Base-by-base conservation (phyloP, 2,797 vertebrate species). In the Notolabrus celidotus region DNA sequence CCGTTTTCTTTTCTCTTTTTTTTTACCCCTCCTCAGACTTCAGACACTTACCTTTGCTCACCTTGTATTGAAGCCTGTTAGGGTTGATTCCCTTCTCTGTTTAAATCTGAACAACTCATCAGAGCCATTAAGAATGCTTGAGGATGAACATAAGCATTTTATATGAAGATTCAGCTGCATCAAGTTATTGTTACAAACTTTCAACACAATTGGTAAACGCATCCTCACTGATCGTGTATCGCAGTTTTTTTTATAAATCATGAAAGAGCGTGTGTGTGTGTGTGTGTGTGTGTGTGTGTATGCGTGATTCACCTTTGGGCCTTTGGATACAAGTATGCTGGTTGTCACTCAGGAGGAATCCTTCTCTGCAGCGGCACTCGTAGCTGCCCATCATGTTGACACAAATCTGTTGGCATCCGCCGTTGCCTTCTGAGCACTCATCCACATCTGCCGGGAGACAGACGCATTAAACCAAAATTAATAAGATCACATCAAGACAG, bases 361-460 rank as follows among this genome's bases (percentile, higher is more conserved):
- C 98, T 43, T 99, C 98, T 45, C 97, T 83, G 89, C 98, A 99
- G 81, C 96, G 97, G 83, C 98, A 99, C 86, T 99, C 98, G 0
- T 99, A 99, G 92, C 98, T 99, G 81, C 98, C 98, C 98, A 99
- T 99, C 97, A 98, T 98, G 92, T 99, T 99, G 92, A 99, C 94
- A 16, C 98, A 99, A 80, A 96, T 96, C 94, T 99, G 98, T 72
- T 99, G 98, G 87, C 98, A 98, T 68, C 98, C 98, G 0, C 98
- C 98, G 0, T 99, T 99, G 49, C 97, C 97, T 80, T 98, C 97
- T 0, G 95, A 94, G 84, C 98, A 99, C 89, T 99, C 97, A 0
- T 99, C 97, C 91, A 99, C 96, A 88, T 99, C 98, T 99, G 94
- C 49, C 61, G 25, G 63, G 65, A 81, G 61, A 90, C 47, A 85